Percentiles rank a stretch among this genome's conserved stretches.
phyloP scores from a whole-genome alignment of 2,888 invertebrate genomes.

The Synanthedon andrenaeformis region DNA sequence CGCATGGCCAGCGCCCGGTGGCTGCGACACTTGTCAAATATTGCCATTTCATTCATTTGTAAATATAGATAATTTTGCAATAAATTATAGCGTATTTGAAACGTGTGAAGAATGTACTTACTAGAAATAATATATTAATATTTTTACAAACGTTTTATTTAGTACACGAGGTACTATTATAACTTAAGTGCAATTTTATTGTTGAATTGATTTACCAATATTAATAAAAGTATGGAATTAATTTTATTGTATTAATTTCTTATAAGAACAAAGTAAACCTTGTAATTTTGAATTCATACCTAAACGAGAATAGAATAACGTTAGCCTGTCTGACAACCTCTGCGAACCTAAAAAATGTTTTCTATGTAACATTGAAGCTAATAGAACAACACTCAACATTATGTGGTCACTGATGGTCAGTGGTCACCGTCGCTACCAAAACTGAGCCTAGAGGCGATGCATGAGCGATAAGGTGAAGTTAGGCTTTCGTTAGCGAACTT shows the following conservation, averaged over 20 bases:
- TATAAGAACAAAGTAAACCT: too few relatives aligned
- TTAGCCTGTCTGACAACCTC: too few relatives aligned
- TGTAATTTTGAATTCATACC: too few relatives aligned
- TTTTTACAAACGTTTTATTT: background rate
- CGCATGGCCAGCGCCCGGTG: constrained; percentile 8
- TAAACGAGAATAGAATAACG: too few relatives aligned
- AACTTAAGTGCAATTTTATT: background rate
- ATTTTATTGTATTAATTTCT: background rate
- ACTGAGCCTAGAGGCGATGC: too few relatives aligned
- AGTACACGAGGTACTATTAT: background rate
- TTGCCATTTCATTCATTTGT: constrained; percentile 39
- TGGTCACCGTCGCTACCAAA: too few relatives aligned
- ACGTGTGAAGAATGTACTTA: background rate
- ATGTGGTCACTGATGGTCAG: too few relatives aligned
- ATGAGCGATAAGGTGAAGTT: too few relatives aligned
- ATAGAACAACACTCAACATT: too few relatives aligned
- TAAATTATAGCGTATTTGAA: background rate
- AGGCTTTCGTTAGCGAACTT: too few relatives aligned
- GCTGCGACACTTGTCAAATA: constrained; percentile 23
- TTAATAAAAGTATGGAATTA: background rate
- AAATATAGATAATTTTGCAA: background rate
- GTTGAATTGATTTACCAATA: background rate
- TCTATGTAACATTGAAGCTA: too few relatives aligned
- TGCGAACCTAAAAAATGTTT: too few relatives aligned
- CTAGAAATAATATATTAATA: background rate